phyloP scores from a whole-genome alignment of 2,888 invertebrate species.

The Teinopalpus imperialis region DNA sequence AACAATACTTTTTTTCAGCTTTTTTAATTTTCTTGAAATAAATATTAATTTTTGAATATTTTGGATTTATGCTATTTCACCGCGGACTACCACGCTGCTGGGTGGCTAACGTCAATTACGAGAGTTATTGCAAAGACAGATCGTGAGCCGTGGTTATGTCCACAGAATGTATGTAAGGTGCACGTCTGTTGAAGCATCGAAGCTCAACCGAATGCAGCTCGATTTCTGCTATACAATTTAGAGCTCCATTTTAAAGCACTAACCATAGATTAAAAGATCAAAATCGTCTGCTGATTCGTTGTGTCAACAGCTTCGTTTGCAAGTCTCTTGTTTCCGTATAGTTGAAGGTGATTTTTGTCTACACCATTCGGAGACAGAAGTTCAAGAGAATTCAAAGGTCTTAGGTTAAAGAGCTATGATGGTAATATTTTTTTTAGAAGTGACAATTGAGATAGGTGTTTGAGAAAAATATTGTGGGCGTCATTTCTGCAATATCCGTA shows the following conservation, averaged over 20 bases:
- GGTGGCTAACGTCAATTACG: slow-evolving; percentile 76
- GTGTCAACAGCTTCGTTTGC: slow-evolving; percentile 8
- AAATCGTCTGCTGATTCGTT: slow-evolving; percentile 3
- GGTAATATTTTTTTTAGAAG: neutral
- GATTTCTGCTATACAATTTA: slow-evolving; percentile 9
- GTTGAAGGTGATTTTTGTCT: slow-evolving; percentile 10
- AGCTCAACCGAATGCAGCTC: slow-evolving; percentile 12
- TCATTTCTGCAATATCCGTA: too few species aligned
- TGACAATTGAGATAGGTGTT: too few species aligned
- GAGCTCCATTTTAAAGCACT: neutral
- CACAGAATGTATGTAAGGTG: slow-evolving; percentile 57
- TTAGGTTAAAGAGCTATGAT: neutral
- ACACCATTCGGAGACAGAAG: slow-evolving; percentile 1
- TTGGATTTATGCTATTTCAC: slow-evolving; percentile 23
- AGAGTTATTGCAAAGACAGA: slow-evolving; percentile 72
- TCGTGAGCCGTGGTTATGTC: slow-evolving; percentile 59
- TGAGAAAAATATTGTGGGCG: too few species aligned
- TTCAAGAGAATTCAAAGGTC: neutral
- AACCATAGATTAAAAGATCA: neutral
- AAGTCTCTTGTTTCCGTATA: neutral
- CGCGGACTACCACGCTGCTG: slow-evolving; percentile 42
- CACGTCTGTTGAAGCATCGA: slow-evolving; percentile 32
- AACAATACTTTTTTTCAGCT: too few species aligned
- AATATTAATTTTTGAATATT: slow-evolving; percentile 29
- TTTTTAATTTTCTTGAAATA: neutral